These are phyloP conservation scores for Yponomeuta cagnagella DNA, from an alignment of 2,888 invertebrate genomes.

Conservation along the genomic window DNA sequence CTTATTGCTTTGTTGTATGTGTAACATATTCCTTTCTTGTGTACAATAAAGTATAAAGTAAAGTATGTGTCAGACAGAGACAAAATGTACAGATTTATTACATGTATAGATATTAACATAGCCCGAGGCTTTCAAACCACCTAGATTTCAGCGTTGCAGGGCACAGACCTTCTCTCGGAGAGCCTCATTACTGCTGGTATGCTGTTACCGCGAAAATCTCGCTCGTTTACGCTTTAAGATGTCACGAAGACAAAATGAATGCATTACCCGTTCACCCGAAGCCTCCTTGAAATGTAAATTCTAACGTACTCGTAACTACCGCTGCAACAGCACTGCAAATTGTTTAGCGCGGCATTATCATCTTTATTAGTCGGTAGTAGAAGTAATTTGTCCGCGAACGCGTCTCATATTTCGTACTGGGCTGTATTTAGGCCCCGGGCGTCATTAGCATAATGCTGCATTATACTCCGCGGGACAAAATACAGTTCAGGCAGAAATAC, in stretches of 20 bases:
- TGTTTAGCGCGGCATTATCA: slow-evolving; percentile 52
- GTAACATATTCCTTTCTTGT: no score
- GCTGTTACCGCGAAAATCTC: no score
- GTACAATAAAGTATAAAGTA: no score
- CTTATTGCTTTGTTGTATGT: no score
- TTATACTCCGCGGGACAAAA: slow-evolving; percentile 22
- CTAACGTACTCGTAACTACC: background rate
- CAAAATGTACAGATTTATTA: no score
- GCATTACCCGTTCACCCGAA: background rate
- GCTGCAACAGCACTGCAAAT: slow-evolving; percentile 32
- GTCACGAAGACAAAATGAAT: background rate
- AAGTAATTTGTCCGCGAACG: slow-evolving; percentile 54
- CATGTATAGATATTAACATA: no score
- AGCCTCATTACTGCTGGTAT: no score
- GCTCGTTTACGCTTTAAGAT: background rate
- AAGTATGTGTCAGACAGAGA: no score
- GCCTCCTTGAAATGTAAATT: background rate
- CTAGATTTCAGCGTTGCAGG: no score
- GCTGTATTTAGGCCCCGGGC: slow-evolving; percentile 57
- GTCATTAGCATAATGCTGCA: slow-evolving; percentile 61
- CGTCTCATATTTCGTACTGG: slow-evolving; percentile 42
- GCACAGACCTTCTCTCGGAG: no score
- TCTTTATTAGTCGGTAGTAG: slow-evolving; percentile 52
- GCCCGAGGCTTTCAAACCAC: no score
- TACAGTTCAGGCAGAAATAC: background rate